Evolutionary conservation across 1,140 invertebrate genomes (phyloP).

Genomic region (Tenebrio molitor): DNA sequence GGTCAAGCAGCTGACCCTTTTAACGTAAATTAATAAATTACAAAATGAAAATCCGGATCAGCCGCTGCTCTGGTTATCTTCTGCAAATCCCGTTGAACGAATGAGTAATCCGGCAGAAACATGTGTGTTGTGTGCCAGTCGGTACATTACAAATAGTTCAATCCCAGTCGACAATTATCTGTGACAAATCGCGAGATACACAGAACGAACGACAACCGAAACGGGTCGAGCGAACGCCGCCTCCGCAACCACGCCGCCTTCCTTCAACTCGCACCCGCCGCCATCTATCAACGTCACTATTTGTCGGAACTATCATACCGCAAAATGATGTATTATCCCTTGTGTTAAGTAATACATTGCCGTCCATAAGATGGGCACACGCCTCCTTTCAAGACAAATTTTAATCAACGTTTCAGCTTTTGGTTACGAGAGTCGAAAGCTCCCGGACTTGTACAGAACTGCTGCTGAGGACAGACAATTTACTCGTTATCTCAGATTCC

Average conservation of each 20-base stretch:
- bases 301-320: slow-evolving; percentile 38
- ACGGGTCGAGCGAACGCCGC: slow-evolving; percentile 20
- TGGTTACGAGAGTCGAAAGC: background rate
- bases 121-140: background rate
- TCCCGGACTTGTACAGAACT: background rate
- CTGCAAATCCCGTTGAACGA: background rate
- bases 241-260: background rate
- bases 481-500: no score
- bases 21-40: slow-evolving; percentile 19
- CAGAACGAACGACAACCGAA: slow-evolving; percentile 14
- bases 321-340: slow-evolving; percentile 37
- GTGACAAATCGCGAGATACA: slow-evolving; percentile 25
- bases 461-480: no score
- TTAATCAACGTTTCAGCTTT: slow-evolving; percentile 20
- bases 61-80: background rate
- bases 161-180: slow-evolving; percentile 18
- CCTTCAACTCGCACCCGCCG: slow-evolving; percentile 20
- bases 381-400: slow-evolving; percentile 30
- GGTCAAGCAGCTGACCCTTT: slow-evolving; percentile 28
- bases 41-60: slow-evolving; percentile 6
- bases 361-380: slow-evolving; percentile 20
- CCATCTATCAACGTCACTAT: slow-evolving; percentile 37
- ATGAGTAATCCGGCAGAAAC: background rate
- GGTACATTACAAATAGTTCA: slow-evolving; percentile 19
- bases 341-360: slow-evolving; percentile 36